Evolutionary conservation across 2,797 vertebrate genomes (phyloP), one percentile per base, ranked within the genome.

Genomic region (Acipenser oxyrinchus): DNA sequence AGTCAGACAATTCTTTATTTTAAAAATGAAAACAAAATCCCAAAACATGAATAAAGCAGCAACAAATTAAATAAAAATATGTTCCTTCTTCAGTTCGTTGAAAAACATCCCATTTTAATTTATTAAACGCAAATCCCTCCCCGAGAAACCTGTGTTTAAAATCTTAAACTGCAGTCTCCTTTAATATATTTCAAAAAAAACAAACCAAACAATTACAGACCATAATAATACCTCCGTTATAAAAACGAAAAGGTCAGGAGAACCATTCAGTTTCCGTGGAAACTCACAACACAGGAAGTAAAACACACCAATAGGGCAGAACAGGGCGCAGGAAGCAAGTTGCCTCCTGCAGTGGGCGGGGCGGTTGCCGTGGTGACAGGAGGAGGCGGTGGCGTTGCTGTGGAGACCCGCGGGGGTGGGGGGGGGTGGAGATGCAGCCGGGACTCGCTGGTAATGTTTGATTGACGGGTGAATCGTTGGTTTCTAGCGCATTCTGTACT

Each of bases 401-500:
- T 10, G 48, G 6, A n/a, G 61, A 4, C 48, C 3, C 10, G 48
- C 13, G 7, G 4, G 23, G 60, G 60, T 4, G 18, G 15, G 18
- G n/a, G 5, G 13, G 60, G 18, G 15, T 6, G 18, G 60, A 0
- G 0, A 2, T 37, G 2, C 4, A 6, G 60, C 11, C 2, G 15
- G 60, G 18, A 7, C 67, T 50, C 13, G 66, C 48, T 37, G 48
- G 23, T 63, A 49, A 13, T 10, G 15, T 11, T 57, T 9, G 51
- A 53, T 12, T 53, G 51, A 12, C 51, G 51, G 51, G 2, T 8
- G 51, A 12, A 53, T 12, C 51, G 51, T 8, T 7, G 7, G 7
- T 12, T n/a, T 70, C 80, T 80, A 97, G 73, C 95, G 94, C 95
- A 96, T 97, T 81, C 93, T 82, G 87, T 97, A 97, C 81, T 97